Evolutionary conservation across 2,113 vertebrate genomes (phyloP), one percentile per base, ranked within the genome.

Genomic region (Galemys pyrenaicus): DNA sequence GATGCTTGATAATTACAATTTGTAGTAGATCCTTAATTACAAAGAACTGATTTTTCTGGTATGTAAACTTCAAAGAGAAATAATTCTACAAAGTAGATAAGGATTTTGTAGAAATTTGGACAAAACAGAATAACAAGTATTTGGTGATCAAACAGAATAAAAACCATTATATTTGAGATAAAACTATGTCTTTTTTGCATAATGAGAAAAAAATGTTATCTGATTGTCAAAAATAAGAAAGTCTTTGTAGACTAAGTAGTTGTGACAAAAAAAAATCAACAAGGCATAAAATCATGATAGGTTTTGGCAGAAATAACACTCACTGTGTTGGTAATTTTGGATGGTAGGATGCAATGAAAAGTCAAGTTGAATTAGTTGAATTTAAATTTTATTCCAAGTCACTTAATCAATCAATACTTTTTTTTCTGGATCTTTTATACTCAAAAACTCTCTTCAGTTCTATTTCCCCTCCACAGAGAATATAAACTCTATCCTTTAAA

Each of bases 231-330:
- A 54, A 65, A 22, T 0, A 24, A 46, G 5, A 60, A 39, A 78
- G 1, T 58, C 7, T 20, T 17, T 77, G 3, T 9, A 44, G 5
- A 44, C 6, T 26, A 67, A 46, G 30, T 2, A 35, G 0, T 3
- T 51, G 81, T 86, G 62, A 46, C 1, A 39, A 37, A 30, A 24
- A 7, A 10, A 32, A 75, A 9, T 46, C 51, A 62, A 62, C 41
- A 65, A 32, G 10, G 1, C 0, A 22, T 71, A n/a, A 80, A 32
- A 54, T 54, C 1, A 74, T 64, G 46, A 13, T 12, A 88, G 3
- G 19, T 68, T 75, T 74, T 9, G 46, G 58, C 54, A 82, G 46
- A 74, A 2, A 15, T 79, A 84, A 65, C 74, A 2, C 89, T 83
- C 1, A 9, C 1, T 9, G 4, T 51, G 19, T 51, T 62, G 35